These are phyloP conservation scores for Poeciliopsis prolifica DNA, from an alignment of 2,113 vertebrate species.

Conservation along the genomic window DNA sequence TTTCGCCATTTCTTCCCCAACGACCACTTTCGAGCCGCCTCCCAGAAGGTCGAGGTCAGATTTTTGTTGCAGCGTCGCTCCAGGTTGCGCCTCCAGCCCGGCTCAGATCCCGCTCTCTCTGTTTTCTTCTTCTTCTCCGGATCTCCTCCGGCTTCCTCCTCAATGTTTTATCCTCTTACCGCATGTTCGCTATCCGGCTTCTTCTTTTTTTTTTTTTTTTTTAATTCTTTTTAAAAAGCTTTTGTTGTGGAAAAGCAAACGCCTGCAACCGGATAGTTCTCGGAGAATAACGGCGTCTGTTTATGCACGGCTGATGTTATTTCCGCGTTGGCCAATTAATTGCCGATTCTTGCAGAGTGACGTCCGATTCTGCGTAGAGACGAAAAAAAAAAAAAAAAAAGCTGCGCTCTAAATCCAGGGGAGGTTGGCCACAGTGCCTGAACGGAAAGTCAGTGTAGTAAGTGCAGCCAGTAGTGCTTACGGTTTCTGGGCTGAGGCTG, in stretches of 20 bases:
- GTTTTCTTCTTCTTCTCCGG: neutral
- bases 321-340: constrained; percentile 10
- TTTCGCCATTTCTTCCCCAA: constrained; percentile 65
- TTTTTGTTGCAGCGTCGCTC: constrained; percentile 20
- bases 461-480: constrained; percentile 58
- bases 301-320: constrained; percentile 18
- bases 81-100: neutral
- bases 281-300: neutral
- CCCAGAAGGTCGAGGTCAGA: constrained; percentile 59
- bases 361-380: constrained; percentile 24
- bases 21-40: constrained; percentile 41
- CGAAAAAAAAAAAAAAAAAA: neutral
- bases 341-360: constrained; percentile 36
- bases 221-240: neutral
- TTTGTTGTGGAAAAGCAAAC: constrained; percentile 15
- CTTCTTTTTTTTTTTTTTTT: neutral
- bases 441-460: constrained; percentile 33
- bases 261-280: neutral
- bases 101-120: neutral
- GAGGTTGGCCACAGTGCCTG: constrained; percentile 42
- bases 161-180: constrained; percentile 2
- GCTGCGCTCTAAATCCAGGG: constrained; percentile 51
- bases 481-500: neutral
- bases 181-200: constrained; percentile 21
- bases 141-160: constrained; percentile 11